These are phyloP conservation scores for Paratilapia polleni DNA, from an alignment of 2,113 vertebrate genomes.

Conservation along the genomic window DNA sequence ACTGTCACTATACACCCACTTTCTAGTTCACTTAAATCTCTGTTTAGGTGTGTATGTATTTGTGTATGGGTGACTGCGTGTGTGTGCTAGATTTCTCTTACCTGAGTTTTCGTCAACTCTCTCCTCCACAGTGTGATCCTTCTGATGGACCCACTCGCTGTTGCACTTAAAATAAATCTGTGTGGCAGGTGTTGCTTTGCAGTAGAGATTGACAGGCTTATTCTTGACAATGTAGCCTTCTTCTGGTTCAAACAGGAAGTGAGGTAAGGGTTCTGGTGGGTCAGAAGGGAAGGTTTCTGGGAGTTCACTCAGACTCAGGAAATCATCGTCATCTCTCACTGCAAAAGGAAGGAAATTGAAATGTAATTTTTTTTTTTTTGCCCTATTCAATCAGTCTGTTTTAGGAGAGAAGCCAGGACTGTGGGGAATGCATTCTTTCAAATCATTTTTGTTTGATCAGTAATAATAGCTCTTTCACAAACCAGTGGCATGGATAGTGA, in stretches of 20 bases:
- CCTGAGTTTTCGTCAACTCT: constrained; percentile 94
- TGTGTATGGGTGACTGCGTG: neutral
- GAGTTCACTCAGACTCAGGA: constrained; percentile 92
- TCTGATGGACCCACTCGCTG: constrained; percentile 98
- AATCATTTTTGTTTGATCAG: constrained; percentile 22
- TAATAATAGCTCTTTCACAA: constrained; percentile 27
- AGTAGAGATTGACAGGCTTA: constrained; percentile 93
- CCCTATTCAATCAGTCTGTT: neutral
- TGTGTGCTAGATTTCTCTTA: constrained; percentile 69
- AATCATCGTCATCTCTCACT: constrained; percentile 88
- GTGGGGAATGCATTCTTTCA: neutral
- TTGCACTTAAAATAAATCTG: constrained; percentile 99
- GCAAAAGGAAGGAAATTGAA: constrained; percentile 11
- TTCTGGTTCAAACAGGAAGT: constrained; percentile 94
- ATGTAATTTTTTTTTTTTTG: neutral
- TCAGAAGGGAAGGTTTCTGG: constrained; percentile 97
- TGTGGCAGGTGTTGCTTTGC: constrained; percentile 94
- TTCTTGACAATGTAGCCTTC: constrained; percentile 97
- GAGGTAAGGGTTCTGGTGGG: constrained; percentile 93
- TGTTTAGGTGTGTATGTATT: neutral
- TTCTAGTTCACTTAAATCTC: neutral
- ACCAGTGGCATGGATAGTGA: constrained; percentile 3
- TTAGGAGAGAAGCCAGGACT: neutral
- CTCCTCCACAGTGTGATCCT: constrained; percentile 93
- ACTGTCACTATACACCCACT: neutral